Evolutionary conservation across 2,797 vertebrate species (phyloP), one percentile per base, ranked within the genome.

Genomic region (Calcarius lapponicus): DNA sequence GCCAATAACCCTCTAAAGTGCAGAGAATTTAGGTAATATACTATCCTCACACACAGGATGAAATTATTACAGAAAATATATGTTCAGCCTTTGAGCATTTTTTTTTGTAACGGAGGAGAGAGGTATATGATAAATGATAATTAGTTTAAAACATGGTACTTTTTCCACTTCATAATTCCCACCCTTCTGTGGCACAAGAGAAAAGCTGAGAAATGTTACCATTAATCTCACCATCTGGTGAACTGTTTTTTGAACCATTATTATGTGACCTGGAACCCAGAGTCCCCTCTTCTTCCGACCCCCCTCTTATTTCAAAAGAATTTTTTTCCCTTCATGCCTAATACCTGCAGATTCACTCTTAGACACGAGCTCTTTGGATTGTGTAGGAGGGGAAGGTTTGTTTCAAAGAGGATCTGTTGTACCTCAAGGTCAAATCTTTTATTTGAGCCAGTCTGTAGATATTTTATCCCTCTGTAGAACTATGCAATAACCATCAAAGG

Each of bases 341-440:
- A 78, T 79, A 79, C 57, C 73, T 91, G 85, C 65, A 90, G 76
- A 78, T 92, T 80, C 80, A 56, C 43, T 80, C 75, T 12, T 58
- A 60, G 62, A 73, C 17, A 38, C 12, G 51, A 51, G 43, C 40
- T 75, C n/a, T 62, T 91, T 42, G 62, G 66, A 92, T 90, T 94
- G 73, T 58, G 80, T 72, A 79, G 96, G 95, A 95, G 89, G 89
- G 62, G 70, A 34, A 83, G 61, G 38, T 88, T 93, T 88, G 40
- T 91, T 93, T 93, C 95, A 96, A 88, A 94, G 89, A 72, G 40
- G 47, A 51, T 78, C 75, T 81, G 26, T 45, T 79, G 66, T 45
- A 88, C 70, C 76, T 91, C 53, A 80, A 86, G 95, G 93, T 94
- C 95, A 94, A 79, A 75, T 66, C 11, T 80, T 96, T 91, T 48